Evolutionary conservation across 2,888 invertebrate genomes (phyloP).

Genomic region (Plebejus melissa): DNA sequence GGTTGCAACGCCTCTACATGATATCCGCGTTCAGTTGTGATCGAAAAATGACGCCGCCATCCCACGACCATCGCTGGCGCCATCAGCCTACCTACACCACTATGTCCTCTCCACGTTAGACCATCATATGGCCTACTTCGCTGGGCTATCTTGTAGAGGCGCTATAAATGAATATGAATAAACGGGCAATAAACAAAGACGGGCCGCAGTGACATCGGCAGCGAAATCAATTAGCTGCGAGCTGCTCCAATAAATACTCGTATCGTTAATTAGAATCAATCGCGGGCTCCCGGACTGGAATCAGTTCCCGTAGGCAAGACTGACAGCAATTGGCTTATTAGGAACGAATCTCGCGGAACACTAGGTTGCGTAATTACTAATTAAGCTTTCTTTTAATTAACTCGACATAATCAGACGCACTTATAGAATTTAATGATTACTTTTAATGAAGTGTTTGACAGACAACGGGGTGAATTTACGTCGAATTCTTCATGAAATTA

Average conservation of each 20-base stretch:
- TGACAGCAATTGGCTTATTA: slow-evolving; percentile 69
- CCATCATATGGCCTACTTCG: too few relatives aligned
- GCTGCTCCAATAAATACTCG: slow-evolving; percentile 73
- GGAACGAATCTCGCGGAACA: slow-evolving; percentile 53
- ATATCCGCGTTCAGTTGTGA: too few relatives aligned
- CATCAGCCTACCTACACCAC: too few relatives aligned
- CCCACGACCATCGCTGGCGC: too few relatives aligned
- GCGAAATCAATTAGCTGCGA: slow-evolving; percentile 74
- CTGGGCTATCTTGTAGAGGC: too few relatives aligned
- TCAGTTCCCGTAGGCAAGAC: slow-evolving; percentile 58
- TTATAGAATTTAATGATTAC: too few relatives aligned
- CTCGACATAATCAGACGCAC: not conserved
- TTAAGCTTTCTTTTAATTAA: slow-evolving; percentile 27
- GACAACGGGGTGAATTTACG: too few relatives aligned
- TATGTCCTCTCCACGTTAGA: too few relatives aligned
- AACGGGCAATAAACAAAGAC: slow-evolving; percentile 46
- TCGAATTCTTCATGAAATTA: too few relatives aligned
- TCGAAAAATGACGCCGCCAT: too few relatives aligned
- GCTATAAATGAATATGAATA: slow-evolving; percentile 44
- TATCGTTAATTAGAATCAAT: slow-evolving; percentile 79
- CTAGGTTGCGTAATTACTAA: slow-evolving; percentile 39
- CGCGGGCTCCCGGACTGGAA: slow-evolving; percentile 68
- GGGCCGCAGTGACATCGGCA: slow-evolving; percentile 41
- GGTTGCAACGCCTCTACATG: too few relatives aligned
- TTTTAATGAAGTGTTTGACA: too few relatives aligned